A percentile compares a stretch with the other conserved stretches of the same genome.
Evolutionary conservation across 2,888 invertebrate genomes (phyloP).

Genomic region (Tromatobia lineatoria): DNA sequence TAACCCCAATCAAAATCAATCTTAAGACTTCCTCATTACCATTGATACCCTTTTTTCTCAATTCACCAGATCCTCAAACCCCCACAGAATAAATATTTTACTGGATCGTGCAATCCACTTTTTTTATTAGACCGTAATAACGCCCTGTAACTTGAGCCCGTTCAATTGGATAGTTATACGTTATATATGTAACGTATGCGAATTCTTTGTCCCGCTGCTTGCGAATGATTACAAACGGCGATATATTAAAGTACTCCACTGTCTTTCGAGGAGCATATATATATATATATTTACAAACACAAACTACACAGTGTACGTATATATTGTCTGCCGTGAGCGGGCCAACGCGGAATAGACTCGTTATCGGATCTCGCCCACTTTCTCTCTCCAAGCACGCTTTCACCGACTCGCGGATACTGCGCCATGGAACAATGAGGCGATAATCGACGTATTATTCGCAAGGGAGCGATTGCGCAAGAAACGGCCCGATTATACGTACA

Average conservation of each 20-base stretch:
- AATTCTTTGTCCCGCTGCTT: not conserved
- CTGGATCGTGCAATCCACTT: no score
- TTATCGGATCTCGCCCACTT: constrained; percentile 64
- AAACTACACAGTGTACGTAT: not conserved
- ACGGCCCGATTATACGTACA: constrained; percentile 19
- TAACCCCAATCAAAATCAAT: no score
- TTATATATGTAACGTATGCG: not conserved
- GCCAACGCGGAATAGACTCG: constrained; percentile 53
- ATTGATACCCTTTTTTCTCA: no score
- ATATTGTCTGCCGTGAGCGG: constrained; percentile 12
- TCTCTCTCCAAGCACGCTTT: constrained; percentile 66
- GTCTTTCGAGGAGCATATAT: constrained; percentile 8
- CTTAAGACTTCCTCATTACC: no score
- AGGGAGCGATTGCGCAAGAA: constrained; percentile 67
- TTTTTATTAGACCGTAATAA: no score
- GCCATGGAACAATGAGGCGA: constrained; percentile 69
- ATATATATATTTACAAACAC: not conserved
- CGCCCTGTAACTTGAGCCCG: no score
- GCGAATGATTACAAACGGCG: not conserved
- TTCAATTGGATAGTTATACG: not conserved
- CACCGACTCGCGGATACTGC: constrained; percentile 66
- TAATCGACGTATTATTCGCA: constrained; percentile 73
- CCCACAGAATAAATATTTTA: no score
- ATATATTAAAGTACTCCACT: constrained; percentile 4
- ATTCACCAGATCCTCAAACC: no score